These are phyloP conservation scores for Babyrousa celebensis DNA, from an alignment of 2,797 vertebrate genomes.

Conservation along the genomic window DNA sequence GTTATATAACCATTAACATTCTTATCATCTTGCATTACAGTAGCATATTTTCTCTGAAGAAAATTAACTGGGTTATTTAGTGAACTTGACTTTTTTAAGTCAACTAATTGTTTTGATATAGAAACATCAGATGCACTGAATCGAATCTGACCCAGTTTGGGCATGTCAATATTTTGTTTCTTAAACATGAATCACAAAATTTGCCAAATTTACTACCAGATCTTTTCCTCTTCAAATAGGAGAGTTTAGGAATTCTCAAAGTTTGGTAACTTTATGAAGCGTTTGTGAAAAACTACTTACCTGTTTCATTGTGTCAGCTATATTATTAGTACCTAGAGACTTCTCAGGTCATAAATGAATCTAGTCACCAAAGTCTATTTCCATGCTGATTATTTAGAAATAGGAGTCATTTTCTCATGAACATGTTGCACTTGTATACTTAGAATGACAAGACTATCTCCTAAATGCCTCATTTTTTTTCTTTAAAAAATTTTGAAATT, in stretches of 20 bases:
- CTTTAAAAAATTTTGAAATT: too few relatives aligned
- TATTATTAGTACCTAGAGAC: background rate
- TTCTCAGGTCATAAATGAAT: background rate
- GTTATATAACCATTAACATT: background rate
- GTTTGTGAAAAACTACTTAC: constrained; percentile 40
- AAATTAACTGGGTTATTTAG: constrained; percentile 64
- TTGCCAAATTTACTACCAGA: background rate
- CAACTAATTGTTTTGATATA: constrained; percentile 68
- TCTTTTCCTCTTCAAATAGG: background rate
- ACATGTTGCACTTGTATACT: background rate
- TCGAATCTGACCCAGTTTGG: background rate
- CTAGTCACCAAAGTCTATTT: background rate
- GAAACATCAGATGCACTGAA: background rate
- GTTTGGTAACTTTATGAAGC: background rate
- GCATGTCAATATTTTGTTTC: constrained; percentile 29
- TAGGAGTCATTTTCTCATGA: background rate
- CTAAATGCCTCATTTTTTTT: background rate
- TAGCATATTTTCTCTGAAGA: constrained; percentile 47
- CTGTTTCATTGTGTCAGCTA: background rate
- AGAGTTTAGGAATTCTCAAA: background rate
- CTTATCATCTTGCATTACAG: background rate
- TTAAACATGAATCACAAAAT: background rate
- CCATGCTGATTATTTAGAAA: background rate
- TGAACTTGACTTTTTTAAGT: constrained; percentile 52
- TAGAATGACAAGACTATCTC: background rate